phyloP scores from a whole-genome alignment of 2,797 vertebrate genomes.

The Remorina albescens region DNA sequence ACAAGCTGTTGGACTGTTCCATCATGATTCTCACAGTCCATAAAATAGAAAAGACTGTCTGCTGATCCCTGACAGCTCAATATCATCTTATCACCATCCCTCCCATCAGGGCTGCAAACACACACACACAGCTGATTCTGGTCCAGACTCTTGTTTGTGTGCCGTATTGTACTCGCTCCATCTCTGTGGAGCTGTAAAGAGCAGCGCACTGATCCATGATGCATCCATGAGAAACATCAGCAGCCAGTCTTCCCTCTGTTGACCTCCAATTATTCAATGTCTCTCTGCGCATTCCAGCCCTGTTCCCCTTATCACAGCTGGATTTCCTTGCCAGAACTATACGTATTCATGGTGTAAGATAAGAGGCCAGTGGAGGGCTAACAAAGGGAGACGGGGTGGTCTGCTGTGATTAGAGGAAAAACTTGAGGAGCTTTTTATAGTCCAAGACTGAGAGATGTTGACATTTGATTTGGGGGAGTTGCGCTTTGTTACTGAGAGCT shows the following conservation, averaged over 20 bases:
- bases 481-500: neutral
- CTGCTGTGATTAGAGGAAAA: conserved; percentile 43
- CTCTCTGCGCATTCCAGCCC: conserved; percentile 29
- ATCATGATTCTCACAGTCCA: conserved; percentile 36
- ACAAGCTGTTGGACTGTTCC: conserved; percentile 17
- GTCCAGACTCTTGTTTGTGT: conserved; percentile 22
- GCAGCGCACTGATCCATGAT: conserved; percentile 35
- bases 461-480: conserved; percentile 24
- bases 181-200: conserved; percentile 14
- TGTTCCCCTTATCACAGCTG: conserved; percentile 54
- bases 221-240: conserved; percentile 55
- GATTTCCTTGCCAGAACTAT: conserved; percentile 54
- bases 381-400: conserved; percentile 52
- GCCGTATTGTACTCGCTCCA: conserved; percentile 16
- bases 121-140: conserved; percentile 31
- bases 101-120: neutral
- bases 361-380: conserved; percentile 6
- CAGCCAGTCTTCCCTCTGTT: conserved; percentile 35
- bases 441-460: neutral
- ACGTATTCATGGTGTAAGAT: conserved; percentile 46
- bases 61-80: conserved; percentile 52
- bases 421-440: conserved; percentile 20
- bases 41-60: conserved; percentile 36
- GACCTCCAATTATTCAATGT: conserved; percentile 51
- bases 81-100: conserved; percentile 59